Evolutionary conservation across 2,888 invertebrate genomes (phyloP).

Genomic region (Drosophila hawaiiensis): DNA sequence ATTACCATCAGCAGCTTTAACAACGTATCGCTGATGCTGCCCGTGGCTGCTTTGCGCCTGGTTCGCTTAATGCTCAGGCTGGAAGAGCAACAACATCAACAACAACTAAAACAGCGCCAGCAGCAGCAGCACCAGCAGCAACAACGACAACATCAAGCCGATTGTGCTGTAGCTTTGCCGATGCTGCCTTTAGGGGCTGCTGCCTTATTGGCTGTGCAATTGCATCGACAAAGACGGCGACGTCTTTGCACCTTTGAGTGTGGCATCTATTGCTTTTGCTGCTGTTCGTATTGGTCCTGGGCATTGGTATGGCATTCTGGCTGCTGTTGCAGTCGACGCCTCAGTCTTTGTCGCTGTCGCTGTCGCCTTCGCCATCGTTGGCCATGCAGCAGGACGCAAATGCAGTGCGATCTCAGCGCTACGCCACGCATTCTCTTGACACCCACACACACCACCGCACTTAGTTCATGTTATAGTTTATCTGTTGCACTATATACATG

Average conservation of each 20-base stretch:
- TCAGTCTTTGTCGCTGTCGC: background rate
- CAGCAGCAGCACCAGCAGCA: conserved; percentile 2
- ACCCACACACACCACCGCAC: conserved; percentile 56
- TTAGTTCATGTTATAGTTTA: conserved; percentile 58
- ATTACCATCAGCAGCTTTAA: conserved; percentile 79
- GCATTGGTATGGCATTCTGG: conserved; percentile 20
- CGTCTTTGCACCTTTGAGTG: conserved; percentile 14
- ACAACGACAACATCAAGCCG: background rate
- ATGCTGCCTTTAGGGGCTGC: conserved; percentile 6
- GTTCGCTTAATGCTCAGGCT: conserved; percentile 27
- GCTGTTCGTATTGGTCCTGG: conserved; percentile 13
- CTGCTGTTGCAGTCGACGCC: conserved; percentile 12
- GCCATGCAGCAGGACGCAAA: conserved; percentile 2
- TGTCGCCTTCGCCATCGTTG: background rate
- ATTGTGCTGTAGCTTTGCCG: conserved; percentile 7
- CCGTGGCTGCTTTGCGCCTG: conserved; percentile 43
- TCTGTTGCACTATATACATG: conserved; percentile 30
- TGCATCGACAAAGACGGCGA: background rate
- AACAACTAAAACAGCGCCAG: background rate
- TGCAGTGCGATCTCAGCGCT: conserved; percentile 46
- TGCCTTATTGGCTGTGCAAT: conserved; percentile 19
- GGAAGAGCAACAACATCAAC: conserved; percentile 12
- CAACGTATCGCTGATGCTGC: conserved; percentile 60
- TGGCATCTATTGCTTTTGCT: conserved; percentile 9
- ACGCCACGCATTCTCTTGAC: conserved; percentile 3